phyloP scores from a whole-genome alignment of 2,888 invertebrate species.

The Leistus spinibarbis region DNA sequence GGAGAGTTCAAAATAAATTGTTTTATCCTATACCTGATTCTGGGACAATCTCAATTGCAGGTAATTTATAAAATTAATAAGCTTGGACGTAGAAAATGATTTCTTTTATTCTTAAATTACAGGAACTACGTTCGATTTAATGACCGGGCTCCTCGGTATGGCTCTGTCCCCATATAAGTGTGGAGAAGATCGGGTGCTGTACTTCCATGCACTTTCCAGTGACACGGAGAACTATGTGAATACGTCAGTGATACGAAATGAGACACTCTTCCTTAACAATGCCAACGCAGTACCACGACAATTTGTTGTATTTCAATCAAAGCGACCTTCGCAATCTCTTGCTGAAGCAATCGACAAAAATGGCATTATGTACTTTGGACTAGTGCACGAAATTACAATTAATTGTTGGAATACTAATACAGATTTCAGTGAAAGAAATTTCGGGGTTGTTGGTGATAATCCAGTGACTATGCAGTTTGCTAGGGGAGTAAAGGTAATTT shows the following conservation, averaged over 20 bases:
- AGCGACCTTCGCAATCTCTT: conserved; percentile 71
- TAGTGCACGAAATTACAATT: conserved; percentile 70
- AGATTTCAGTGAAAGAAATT: conserved; percentile 64
- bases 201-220: conserved; percentile 73
- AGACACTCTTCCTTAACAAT: conserved; percentile 58
- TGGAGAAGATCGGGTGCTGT: conserved; percentile 62
- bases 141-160: conserved; percentile 76
- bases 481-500: conserved; percentile 69
- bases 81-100: too few relatives aligned
- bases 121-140: conserved; percentile 71
- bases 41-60: conserved; percentile 67
- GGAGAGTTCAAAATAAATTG: conserved; percentile 67
- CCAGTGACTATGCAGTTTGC: conserved; percentile 71
- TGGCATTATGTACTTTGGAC: conserved; percentile 74
- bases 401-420: conserved; percentile 75
- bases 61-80: too few relatives aligned
- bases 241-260: conserved; percentile 66
- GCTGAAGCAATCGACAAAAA: conserved; percentile 73
- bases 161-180: conserved; percentile 67
- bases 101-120: conserved; percentile 21
- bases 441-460: conserved; percentile 64
- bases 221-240: conserved; percentile 69
- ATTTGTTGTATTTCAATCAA: conserved; percentile 58
- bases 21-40: conserved; percentile 70
- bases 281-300: conserved; percentile 60